Evolutionary conservation across 1,140 invertebrate species (phyloP).

Genomic region (Drosophila bipectinata): DNA sequence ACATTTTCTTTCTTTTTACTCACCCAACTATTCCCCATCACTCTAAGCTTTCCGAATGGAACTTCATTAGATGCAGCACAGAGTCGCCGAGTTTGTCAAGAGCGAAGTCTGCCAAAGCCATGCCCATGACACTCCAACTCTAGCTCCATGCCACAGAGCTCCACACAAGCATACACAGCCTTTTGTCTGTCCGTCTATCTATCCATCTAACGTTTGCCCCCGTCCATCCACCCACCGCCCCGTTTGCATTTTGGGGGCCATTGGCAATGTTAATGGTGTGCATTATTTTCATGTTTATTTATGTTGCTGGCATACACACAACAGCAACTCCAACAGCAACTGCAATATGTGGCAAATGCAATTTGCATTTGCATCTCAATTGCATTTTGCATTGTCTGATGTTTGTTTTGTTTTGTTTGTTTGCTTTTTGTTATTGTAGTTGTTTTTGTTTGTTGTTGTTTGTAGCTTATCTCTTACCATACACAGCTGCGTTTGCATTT

Average conservation of each 20-base stretch:
- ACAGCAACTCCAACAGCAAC: slow-evolving; percentile 13
- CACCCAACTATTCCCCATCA: neutral
- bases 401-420: slow-evolving; percentile 59
- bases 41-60: slow-evolving; percentile 32
- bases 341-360: slow-evolving; percentile 71
- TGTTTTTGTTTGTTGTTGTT: slow-evolving; percentile 40
- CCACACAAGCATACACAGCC: slow-evolving; percentile 8
- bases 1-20: slow-evolving; percentile 6
- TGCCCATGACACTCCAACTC: slow-evolving; percentile 62
- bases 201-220: slow-evolving; percentile 9
- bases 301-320: slow-evolving; percentile 63
- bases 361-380: slow-evolving; percentile 80
- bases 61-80: slow-evolving; percentile 70
- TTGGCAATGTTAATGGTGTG: slow-evolving; percentile 79
- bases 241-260: slow-evolving; percentile 70
- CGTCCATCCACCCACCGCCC: slow-evolving; percentile 3
- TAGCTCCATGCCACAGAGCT: neutral
- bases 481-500: slow-evolving; percentile 72
- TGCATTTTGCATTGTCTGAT: slow-evolving; percentile 74
- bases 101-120: slow-evolving; percentile 54
- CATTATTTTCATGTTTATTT: slow-evolving; percentile 81
- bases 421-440: slow-evolving; percentile 27
- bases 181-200: slow-evolving; percentile 59
- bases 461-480: slow-evolving; percentile 62
- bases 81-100: slow-evolving; percentile 57